A percentile compares a stretch with the other conserved stretches of the same genome.
Conservation (phyloP, 2,797 vertebrate species). For the Acanthurus lineatus region DNA sequence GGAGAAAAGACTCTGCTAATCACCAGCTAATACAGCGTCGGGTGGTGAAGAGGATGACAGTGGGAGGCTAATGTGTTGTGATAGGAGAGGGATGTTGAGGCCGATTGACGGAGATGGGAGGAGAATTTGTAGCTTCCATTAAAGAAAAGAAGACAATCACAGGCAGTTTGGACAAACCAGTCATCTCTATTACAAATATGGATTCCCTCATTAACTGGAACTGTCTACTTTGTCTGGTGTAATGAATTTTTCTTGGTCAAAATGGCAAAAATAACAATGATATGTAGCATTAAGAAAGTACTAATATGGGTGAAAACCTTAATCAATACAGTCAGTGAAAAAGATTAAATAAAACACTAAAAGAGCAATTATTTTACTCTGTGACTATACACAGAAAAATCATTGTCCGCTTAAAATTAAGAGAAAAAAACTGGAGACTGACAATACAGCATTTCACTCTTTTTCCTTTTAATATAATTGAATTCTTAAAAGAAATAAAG, state of each 20-base stretch:
- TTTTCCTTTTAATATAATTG: no score
- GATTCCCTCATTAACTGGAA: not conserved
- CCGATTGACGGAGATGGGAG: constrained; percentile 1
- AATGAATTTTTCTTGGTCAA: no score
- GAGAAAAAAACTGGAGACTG: not conserved
- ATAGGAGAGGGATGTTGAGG: constrained; percentile 1
- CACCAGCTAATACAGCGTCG: constrained; percentile 17
- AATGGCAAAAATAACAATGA: no score
- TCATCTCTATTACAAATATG: constrained; percentile 2
- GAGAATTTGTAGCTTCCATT: constrained; percentile 6
- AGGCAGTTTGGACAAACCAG: not conserved
- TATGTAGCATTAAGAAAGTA: no score
- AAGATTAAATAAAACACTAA: no score
- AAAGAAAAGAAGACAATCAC: not conserved
- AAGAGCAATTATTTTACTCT: no score
- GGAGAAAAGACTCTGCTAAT: constrained; percentile 14
- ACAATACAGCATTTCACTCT: not conserved
- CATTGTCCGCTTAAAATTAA: not conserved
- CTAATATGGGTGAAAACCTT: no score
- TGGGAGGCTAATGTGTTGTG: constrained; percentile 23
- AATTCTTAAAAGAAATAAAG: not conserved
- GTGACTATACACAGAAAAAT: no score
- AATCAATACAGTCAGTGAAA: no score
- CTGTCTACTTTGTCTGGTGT: no score
- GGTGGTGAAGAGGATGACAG: constrained; percentile 4